Percentiles rank a stretch among this genome's conserved stretches.
phyloP scores from a whole-genome alignment of 1,140 invertebrate genomes.

The Metaphire vulgaris region DNA sequence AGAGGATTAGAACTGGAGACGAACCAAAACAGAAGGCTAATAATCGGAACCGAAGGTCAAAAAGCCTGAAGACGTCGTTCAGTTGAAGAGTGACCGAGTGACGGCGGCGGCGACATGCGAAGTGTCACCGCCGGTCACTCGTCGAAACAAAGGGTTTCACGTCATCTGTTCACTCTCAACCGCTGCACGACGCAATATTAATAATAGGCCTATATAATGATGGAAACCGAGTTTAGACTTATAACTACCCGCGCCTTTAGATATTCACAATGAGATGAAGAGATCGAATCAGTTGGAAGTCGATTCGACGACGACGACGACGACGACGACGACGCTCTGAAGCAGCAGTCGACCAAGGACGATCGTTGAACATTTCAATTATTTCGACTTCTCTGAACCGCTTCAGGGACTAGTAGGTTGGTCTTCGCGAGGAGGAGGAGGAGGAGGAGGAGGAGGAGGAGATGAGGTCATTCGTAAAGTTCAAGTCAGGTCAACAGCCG shows the following conservation, averaged over 20 bases:
- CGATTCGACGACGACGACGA: background rate
- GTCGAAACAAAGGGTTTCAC: background rate
- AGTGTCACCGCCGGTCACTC: background rate
- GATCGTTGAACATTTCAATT: background rate
- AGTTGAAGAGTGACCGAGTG: background rate
- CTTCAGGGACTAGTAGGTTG: background rate
- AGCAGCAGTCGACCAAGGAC: background rate
- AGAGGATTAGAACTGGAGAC: background rate
- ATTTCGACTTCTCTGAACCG: background rate
- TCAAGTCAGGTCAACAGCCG: constrained; percentile 8
- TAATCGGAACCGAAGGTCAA: no score
- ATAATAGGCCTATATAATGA: no score
- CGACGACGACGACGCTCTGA: background rate
- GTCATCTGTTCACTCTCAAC: background rate
- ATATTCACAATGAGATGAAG: no score
- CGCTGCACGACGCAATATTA: no score
- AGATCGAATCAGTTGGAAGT: no score
- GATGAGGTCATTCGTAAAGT: constrained; percentile 21
- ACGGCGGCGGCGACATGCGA: background rate
- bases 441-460: background rate
- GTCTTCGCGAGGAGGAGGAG: background rate
- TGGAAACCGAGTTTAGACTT: no score
- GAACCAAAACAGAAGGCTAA: background rate
- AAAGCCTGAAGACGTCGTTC: no score
- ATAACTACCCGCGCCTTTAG: no score